These are phyloP conservation scores for Sarcophaga subvicina DNA, from an alignment of 2,888 invertebrate genomes.

Conservation along the genomic window DNA sequence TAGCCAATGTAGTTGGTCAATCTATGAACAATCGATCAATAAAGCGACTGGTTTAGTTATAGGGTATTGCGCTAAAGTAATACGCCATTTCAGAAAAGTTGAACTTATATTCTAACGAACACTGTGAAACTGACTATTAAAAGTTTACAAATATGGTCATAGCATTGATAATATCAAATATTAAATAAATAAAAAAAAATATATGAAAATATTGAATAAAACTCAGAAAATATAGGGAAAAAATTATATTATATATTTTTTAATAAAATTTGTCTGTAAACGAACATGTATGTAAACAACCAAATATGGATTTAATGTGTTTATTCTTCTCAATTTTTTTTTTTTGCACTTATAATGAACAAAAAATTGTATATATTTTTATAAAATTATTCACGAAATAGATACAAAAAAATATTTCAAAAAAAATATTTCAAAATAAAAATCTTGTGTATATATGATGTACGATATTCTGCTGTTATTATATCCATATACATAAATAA, in stretches of 20 bases:
- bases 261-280: neutral
- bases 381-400: neutral
- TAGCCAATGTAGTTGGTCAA: too few species aligned
- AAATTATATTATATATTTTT: neutral
- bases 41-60: too few species aligned
- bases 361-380: neutral
- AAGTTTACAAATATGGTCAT: conserved; percentile 27
- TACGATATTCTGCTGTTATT: too few species aligned
- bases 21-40: too few species aligned
- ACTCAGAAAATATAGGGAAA: neutral
- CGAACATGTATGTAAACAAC: neutral
- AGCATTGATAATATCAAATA: conserved; percentile 45
- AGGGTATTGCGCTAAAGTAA: too few species aligned
- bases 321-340: neutral
- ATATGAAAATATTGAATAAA: neutral
- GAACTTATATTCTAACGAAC: too few species aligned
- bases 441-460: too few species aligned
- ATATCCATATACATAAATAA: neutral
- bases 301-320: conserved; percentile 11
- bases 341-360: neutral
- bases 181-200: neutral
- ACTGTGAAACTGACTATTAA: too few species aligned
- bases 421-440: neutral
- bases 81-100: too few species aligned
- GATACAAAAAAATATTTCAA: neutral